Base-by-base conservation (phyloP, 1,140 invertebrate genomes). In the Onthophagus taurus region DNA sequence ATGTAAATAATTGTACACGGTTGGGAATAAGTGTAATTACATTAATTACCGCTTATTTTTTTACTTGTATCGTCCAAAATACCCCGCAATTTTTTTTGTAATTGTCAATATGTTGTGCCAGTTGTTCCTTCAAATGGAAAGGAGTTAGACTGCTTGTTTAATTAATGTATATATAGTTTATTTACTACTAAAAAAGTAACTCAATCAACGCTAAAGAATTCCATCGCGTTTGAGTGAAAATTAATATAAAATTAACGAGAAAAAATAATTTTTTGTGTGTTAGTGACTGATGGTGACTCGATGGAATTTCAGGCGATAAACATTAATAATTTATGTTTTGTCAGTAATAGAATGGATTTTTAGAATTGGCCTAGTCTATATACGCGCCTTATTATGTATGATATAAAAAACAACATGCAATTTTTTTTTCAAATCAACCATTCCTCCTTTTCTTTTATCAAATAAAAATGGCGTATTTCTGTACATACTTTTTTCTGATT, bases 111-210 rank as follows among this genome's bases (percentile, higher is more conserved):
- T 19, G 41, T 46, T 36, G 31, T 33, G 19, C 9, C 1, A 24
- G 9, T 31, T 29, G n/a, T n/a, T n/a, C n/a, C n/a, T 37, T 36
- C 31, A 26, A 26, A 31, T 34, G 26, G 50, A 54, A 51, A 57
- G 54, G 54, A 57, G 54, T 57, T 54, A 57, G 54, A 50, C 54
- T 57, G 52, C 54, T 57, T 57, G 8, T 49, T 50, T 55, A 57
- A 45, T 54, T 54, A 51, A 45, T 37, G 13, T 42, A 48, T 48
- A 30, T 44, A 16, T 14, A 20, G 26, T 34, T 46, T 18, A 35
- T 46, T 42, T 8, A 41, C 16, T 36, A 45, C 2, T 26, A 5
- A 21, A 11, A 14, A 47, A 35, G 43, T 52, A 42, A 47, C 42
- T 51, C 49, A 51, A 51, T 45, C 51, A 53, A 53, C 51, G 53